Percentiles rank a stretch among this genome's conserved stretches.
These are phyloP conservation scores for Ochropleura plecta DNA, from an alignment of 2,888 invertebrate genomes.

Conservation along the genomic window DNA sequence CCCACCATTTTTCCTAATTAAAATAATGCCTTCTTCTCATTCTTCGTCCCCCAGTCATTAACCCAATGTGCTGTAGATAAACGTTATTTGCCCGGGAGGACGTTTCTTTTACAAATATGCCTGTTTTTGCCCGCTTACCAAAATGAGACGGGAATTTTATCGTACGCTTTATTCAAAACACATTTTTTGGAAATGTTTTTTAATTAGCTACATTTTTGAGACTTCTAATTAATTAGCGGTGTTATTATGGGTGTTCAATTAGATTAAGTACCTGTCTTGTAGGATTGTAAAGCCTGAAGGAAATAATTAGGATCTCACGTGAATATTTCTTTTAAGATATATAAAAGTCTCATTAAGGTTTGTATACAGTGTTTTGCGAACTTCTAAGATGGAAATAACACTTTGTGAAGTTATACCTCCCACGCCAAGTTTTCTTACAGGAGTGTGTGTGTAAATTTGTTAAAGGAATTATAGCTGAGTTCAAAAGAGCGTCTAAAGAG, in stretches of 20 bases:
- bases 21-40: constrained; percentile 88
- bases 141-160: constrained; percentile 81
- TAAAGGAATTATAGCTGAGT: constrained; percentile 3
- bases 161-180: constrained; percentile 74
- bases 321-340: constrained; percentile 24
- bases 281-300: constrained; percentile 17
- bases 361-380: not conserved
- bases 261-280: constrained; percentile 43
- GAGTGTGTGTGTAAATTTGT: constrained; percentile 2
- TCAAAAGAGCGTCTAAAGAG: constrained; percentile 37
- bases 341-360: constrained; percentile 24
- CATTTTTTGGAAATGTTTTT: constrained; percentile 72
- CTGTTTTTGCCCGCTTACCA: constrained; percentile 81
- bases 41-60: constrained; percentile 87
- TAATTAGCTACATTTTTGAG: constrained; percentile 80
- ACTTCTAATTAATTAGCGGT: constrained; percentile 73
- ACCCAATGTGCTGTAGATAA: constrained; percentile 89
- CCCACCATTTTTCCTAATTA: constrained; percentile 88
- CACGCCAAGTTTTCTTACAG: not conserved
- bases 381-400: constrained; percentile 7
- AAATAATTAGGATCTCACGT: constrained; percentile 42
- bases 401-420: not conserved
- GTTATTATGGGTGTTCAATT: constrained; percentile 53
- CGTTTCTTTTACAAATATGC: constrained; percentile 83
- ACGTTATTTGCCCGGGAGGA: constrained; percentile 85